These are phyloP conservation scores for Cyclargus thomasi DNA, from an alignment of 1,140 invertebrate genomes.

Conservation along the genomic window DNA sequence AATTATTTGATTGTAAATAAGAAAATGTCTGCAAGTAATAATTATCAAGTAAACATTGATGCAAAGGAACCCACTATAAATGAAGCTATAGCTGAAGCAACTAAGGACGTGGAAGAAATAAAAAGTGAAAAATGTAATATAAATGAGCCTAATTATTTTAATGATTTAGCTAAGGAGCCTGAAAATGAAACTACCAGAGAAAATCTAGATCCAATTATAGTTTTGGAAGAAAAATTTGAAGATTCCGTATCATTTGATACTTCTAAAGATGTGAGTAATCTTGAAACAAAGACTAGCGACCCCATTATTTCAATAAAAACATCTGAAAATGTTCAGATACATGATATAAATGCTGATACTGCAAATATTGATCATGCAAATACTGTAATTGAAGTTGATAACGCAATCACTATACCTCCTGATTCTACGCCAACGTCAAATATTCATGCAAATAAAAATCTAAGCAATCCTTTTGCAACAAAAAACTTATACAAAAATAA, in stretches of 20 bases:
- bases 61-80: constrained; percentile 9
- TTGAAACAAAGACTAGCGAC: neutral
- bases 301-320: neutral
- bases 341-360: neutral
- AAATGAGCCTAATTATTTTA: too few species aligned
- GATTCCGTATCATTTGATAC: neutral
- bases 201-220: neutral
- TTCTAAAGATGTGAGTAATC: neutral
- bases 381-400: neutral
- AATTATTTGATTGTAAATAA: too few species aligned
- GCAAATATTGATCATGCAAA: neutral
- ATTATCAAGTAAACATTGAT: too few species aligned
- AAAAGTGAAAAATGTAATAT: too few species aligned
- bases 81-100: constrained; percentile 9
- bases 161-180: too few species aligned
- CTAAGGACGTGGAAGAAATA: too few species aligned
- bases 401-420: neutral
- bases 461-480: neutral
- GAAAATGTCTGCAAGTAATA: too few species aligned
- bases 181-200: constrained; percentile 6
- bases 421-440: neutral
- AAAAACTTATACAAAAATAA: constrained; percentile 17
- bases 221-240: neutral
- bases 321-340: neutral
- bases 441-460: neutral